Evolutionary conservation across 2,888 invertebrate genomes (phyloP).

Genomic region (Hydrotaea cyrtoneurina): DNA sequence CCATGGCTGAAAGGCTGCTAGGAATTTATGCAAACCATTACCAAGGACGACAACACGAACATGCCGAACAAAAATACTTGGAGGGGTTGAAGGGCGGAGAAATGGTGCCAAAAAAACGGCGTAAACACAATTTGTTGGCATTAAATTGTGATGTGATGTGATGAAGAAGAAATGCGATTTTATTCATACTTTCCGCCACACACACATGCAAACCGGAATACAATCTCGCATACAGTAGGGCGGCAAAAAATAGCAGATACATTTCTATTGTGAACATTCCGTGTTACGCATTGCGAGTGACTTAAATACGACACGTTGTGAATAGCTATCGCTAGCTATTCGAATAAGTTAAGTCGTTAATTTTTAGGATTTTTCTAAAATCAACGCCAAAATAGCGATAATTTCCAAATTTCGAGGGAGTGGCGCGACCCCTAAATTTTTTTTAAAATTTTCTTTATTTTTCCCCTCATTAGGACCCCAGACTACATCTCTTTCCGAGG

Average conservation of each 20-base stretch:
- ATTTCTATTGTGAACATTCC: no score
- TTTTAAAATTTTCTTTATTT: no score
- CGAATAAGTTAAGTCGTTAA: no score
- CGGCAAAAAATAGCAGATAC: neutral
- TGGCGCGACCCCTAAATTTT: no score
- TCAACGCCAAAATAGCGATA: no score
- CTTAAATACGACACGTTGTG: no score
- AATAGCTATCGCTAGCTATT: no score
- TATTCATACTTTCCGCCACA: conserved; percentile 30
- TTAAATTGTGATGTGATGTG: conserved; percentile 55
- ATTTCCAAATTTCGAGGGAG: no score
- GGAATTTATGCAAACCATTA: conserved; percentile 57
- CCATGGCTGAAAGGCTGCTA: conserved; percentile 46
- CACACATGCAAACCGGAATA: neutral
- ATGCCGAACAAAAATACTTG: neutral
- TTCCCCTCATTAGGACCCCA: no score
- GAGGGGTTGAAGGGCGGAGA: conserved; percentile 8
- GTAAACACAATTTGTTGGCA: conserved; percentile 59
- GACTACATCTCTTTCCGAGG: no score
- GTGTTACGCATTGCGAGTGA: no score
- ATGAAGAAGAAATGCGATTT: conserved; percentile 45
- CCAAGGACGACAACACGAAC: conserved; percentile 28
- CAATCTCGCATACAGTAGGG: neutral
- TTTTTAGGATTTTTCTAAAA: no score
- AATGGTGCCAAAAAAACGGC: conserved; percentile 47